Evolutionary conservation across 2,113 vertebrate genomes (phyloP).

Genomic region (Sinocyclocheilus grahami): DNA sequence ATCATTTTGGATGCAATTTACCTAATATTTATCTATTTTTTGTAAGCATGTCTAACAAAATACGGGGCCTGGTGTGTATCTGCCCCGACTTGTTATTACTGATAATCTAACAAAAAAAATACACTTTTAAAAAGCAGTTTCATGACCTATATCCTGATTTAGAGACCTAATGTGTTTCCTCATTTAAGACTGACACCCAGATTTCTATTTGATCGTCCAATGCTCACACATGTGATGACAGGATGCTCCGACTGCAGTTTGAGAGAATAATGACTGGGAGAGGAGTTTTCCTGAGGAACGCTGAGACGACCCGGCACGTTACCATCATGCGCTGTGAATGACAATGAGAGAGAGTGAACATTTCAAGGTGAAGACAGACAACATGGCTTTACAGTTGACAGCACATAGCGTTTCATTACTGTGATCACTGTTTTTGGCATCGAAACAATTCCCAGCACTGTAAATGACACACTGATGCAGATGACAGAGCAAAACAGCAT

Average conservation of each 20-base stretch:
- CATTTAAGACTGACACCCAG: too few relatives aligned
- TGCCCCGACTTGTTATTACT: not conserved
- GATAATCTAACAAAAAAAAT: not conserved
- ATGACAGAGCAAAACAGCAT: not conserved
- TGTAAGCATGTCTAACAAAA: not conserved
- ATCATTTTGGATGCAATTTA: not conserved
- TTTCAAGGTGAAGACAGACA: not conserved
- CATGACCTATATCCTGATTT: not conserved
- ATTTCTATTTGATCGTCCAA: not conserved
- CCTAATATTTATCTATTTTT: not conserved
- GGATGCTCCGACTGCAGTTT: conserved; percentile 74
- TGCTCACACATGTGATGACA: conserved; percentile 76
- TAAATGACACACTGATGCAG: not conserved
- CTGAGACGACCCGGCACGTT: conserved; percentile 63
- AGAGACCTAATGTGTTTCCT: not conserved
- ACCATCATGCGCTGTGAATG: conserved; percentile 66
- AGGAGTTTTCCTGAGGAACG: conserved; percentile 78
- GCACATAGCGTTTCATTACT: not conserved
- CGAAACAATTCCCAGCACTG: not conserved
- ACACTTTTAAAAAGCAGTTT: not conserved
- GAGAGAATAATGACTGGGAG: conserved; percentile 76
- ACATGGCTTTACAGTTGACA: too few relatives aligned
- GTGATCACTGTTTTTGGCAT: not conserved
- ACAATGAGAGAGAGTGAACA: not conserved
- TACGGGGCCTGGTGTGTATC: not conserved